These are phyloP conservation scores for Limnothrissa miodon DNA, from an alignment of 2,113 vertebrate species.

Conservation along the genomic window DNA sequence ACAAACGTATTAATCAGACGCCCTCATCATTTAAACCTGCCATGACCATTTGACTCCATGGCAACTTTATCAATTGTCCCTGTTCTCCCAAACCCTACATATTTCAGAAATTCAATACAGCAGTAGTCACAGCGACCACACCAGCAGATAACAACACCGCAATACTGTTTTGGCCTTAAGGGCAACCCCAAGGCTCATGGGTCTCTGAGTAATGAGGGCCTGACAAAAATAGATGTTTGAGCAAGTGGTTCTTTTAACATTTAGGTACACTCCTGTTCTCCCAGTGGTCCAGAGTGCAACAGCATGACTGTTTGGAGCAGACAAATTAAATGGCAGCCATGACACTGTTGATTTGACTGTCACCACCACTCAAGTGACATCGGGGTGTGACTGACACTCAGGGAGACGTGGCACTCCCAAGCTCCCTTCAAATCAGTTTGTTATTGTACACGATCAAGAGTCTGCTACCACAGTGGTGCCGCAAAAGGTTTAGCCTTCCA, in stretches of 20 bases:
- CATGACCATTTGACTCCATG: background rate
- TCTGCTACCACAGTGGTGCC: no score
- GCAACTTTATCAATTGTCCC: background rate
- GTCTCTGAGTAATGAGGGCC: background rate
- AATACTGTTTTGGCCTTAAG: background rate
- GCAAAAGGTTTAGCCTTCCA: no score
- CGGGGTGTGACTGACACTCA: background rate
- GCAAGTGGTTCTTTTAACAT: background rate
- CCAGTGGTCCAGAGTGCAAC: background rate
- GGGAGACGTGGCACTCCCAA: background rate
- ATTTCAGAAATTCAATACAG: background rate
- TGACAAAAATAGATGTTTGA: no score
- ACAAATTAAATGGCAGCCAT: background rate
- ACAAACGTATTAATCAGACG: no score
- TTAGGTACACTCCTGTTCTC: background rate
- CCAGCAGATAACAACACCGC: background rate
- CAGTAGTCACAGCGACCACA: background rate
- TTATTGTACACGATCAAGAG: background rate
- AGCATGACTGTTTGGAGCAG: background rate
- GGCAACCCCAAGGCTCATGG: background rate
- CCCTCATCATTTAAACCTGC: no score
- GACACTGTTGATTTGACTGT: constrained; percentile 6
- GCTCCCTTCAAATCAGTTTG: background rate
- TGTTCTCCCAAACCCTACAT: background rate
- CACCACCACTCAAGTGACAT: background rate